Percentiles rank a stretch among this genome's conserved stretches.
These are phyloP conservation scores for Aplidium turbinatum DNA, from an alignment of 23 tunicate genomes.

Conservation along the genomic window DNA sequence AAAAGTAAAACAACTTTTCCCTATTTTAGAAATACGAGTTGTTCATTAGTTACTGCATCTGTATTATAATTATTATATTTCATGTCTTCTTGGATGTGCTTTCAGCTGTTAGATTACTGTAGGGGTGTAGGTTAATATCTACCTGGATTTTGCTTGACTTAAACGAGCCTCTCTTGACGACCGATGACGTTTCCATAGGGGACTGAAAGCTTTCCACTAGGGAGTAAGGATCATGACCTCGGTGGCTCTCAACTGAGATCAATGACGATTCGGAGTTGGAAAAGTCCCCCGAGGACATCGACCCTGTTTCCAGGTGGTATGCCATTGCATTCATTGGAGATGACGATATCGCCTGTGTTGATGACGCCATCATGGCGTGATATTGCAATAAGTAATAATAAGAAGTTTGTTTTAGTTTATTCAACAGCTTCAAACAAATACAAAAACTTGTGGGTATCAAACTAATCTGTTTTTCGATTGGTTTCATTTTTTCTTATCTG, in stretches of 20 bases:
- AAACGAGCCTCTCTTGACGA: constrained; percentile 19
- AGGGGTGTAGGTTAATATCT: neutral
- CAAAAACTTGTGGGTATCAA: too few species aligned
- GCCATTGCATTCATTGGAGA: constrained; percentile 54
- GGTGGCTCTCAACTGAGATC: constrained; percentile 22
- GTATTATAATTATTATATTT: too few species aligned
- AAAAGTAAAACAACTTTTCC: too few species aligned
- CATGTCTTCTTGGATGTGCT: too few species aligned
- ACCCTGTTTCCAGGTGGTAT: constrained; percentile 6
- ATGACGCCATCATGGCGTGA: constrained; percentile 69
- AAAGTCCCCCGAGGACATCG: constrained; percentile 36
- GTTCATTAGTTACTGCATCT: too few species aligned
- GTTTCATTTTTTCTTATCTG: too few species aligned
- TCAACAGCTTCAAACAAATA: too few species aligned
- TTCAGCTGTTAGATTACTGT: neutral
- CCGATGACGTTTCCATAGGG: constrained; percentile 36
- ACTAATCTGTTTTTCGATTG: too few species aligned
- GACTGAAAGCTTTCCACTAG: neutral
- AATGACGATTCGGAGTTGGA: constrained; percentile 50
- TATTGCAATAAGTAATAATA: too few species aligned
- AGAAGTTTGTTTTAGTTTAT: too few species aligned
- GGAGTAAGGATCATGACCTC: constrained; percentile 12
- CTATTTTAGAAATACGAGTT: too few species aligned
- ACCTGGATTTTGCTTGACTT: constrained; percentile 6
- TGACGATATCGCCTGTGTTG: constrained; percentile 54